phyloP scores from a whole-genome alignment of 2,113 vertebrate species.

The Patagioenas fasciata region DNA sequence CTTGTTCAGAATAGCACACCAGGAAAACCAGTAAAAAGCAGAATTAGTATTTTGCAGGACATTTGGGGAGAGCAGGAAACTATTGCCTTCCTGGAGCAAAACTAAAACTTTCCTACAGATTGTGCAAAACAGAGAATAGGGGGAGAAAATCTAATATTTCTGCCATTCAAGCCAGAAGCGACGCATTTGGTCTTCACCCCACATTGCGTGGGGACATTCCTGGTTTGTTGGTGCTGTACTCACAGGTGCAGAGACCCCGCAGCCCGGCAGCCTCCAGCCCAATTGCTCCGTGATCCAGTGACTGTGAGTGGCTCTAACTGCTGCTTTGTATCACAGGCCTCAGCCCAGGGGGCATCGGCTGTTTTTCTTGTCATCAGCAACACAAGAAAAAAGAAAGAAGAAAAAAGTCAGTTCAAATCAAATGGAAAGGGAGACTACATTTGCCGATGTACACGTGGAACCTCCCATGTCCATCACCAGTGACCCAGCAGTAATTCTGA shows the following conservation, averaged over 20 bases:
- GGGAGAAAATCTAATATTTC: neutral
- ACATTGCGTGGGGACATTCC: neutral
- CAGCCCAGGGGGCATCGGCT: neutral
- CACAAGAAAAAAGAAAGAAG: neutral
- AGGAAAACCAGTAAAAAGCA: neutral
- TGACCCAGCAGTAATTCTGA: neutral
- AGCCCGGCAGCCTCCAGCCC: neutral
- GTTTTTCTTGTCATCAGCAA: neutral
- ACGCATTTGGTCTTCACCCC: neutral
- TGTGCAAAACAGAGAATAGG: neutral
- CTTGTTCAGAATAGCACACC: accelerated
- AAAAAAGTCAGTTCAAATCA: neutral
- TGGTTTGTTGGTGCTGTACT: neutral
- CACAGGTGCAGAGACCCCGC: neutral
- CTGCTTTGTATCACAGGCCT: accelerated
- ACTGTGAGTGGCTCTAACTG: neutral
- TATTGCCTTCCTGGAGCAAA: neutral
- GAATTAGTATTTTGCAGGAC: neutral
- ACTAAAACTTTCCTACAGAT: neutral
- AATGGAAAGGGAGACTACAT: neutral
- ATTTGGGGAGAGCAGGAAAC: neutral
- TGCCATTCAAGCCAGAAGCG: neutral
- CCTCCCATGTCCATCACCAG: neutral
- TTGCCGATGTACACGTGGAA: neutral
- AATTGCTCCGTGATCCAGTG: neutral